Percentiles rank a stretch among this genome's conserved stretches.
These are phyloP conservation scores for Aplysina aerophoba DNA, from an alignment of 37 sponge, comb jelly and placozoan genomes.

Conservation along the genomic window DNA sequence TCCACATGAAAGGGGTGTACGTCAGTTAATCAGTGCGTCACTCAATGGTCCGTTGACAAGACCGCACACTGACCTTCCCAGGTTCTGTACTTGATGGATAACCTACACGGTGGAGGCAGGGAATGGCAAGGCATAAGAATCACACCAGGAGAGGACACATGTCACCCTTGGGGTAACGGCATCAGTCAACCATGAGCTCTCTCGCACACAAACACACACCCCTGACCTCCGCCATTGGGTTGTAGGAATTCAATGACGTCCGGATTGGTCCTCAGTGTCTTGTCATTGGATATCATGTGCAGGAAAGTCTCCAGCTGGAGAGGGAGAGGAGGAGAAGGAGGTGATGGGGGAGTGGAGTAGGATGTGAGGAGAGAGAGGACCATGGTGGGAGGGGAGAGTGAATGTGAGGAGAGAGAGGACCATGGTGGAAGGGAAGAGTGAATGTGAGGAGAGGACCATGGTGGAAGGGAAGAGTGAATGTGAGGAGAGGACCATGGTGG, in stretches of 20 bases:
- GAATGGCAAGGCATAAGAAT: not conserved
- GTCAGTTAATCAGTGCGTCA: too few relatives aligned
- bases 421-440: not conserved
- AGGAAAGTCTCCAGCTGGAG: conserved; percentile 40
- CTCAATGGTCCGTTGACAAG: too few relatives aligned
- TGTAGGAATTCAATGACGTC: conserved; percentile 9
- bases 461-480: too few relatives aligned
- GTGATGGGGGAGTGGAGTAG: too few relatives aligned
- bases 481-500: too few relatives aligned
- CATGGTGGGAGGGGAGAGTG: conserved; percentile 5
- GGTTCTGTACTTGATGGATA: too few relatives aligned
- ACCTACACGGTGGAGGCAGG: too few relatives aligned
- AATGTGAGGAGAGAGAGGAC: conserved; percentile 1
- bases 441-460: too few relatives aligned
- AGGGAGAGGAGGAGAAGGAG: conserved; percentile 31
- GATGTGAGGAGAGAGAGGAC: too few relatives aligned
- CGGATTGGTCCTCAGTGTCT: not conserved
- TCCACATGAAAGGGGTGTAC: too few relatives aligned
- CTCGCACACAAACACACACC: conserved; percentile 10
- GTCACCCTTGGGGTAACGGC: not conserved
- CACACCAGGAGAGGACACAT: not conserved
- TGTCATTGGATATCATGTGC: conserved; percentile 25
- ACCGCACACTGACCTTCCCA: too few relatives aligned
- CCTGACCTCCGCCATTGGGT: not conserved
- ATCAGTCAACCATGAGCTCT: too few relatives aligned